Base-by-base conservation (phyloP, 1,140 invertebrate species). In the Atopsyche davidsoni region DNA sequence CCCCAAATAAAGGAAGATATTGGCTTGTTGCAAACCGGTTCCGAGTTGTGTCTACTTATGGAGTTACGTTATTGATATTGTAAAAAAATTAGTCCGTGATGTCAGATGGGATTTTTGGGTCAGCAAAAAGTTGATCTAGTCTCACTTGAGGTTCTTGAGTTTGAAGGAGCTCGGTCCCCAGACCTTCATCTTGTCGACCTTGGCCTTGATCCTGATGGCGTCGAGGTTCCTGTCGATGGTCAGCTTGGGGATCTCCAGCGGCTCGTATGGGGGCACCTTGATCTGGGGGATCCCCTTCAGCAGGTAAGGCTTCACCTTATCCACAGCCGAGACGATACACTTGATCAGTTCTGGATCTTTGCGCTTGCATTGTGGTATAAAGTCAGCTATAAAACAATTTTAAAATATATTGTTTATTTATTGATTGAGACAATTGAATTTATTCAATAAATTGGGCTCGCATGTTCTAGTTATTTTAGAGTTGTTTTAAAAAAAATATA, bases 161-260 rank as follows among this genome's bases (percentile, higher is more conserved):
- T 79, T 63, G 53, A 79, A 82, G 57, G 78, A 75, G 3, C 71
- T 73, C 13, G 72, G 73, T 4, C 84, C 83, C 36, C 69, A 72
- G 0, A 80, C 77, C 51, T 74, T 79, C 44, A 84, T 75, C 46
- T 86, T 78, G 50, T 75, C 80, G 21, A 86, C 64, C 2, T 78
- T 78, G 0, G 82, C 81, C 57, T 81, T 82, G 23, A 86, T 64
- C 48, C 78, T 76, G 10, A 86, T 62, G 4, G 79, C 73, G 4
- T 83, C 76, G n/a, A 80, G 65, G 25, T 78, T 80, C 51, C 81
- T 72, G 57, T 85, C 79, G 3, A 86, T 69, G 14, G 77, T 76
- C 43, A 84, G 64, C 0, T 77, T 75, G 0, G 80, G 79, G 3
- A 86, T 68, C 4, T 65, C 59, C 39, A 85, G 72, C 0, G 83